Base-by-base conservation (phyloP, 2,888 invertebrate genomes). In the Sipha maydis region DNA sequence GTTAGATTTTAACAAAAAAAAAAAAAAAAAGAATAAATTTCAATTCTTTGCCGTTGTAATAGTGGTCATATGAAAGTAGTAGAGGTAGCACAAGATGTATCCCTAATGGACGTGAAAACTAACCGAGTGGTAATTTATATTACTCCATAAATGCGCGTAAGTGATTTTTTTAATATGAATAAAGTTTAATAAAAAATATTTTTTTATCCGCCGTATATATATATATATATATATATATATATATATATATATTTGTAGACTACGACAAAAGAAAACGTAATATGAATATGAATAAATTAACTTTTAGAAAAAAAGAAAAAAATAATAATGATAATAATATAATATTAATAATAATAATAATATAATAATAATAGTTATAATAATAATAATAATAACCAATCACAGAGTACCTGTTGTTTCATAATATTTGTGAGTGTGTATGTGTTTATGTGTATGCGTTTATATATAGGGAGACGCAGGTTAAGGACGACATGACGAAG, bases 211-310 rank as follows among this genome's bases (percentile, higher is more conserved):
- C n/a, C n/a, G n/a, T n/a, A n/a, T n/a, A n/a, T n/a, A n/a, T n/a
- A n/a, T n/a, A n/a, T n/a, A n/a, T n/a, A n/a, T n/a, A n/a, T n/a
- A n/a, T n/a, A n/a, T n/a, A n/a, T n/a, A n/a, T n/a, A n/a, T n/a
- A n/a, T n/a, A 25, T 83, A n/a, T 34, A 56, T 28, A 19, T 56
- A 78, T 21, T 76, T 17, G 4, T 78, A 56, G 21, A 3, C 19
- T 73, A 83, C n/a, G 73, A 54, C 54, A n/a, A 83, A 25, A 71
- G 2, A 83, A 48, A 73, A 83, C 48, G 83, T 83, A 83, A 54
- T 83, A 71, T 67, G 41, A n/a, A 34, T 54, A 83, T 38, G 56
- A 83, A 83, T 83, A 75, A 83, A 83, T 83, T 75, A 83, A 75
- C 75, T 75, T 73, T 41, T 41, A 56, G 56, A 73, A 83, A 77